phyloP scores from a whole-genome alignment of 1,140 invertebrate genomes.

The Drosophila lowei region DNA sequence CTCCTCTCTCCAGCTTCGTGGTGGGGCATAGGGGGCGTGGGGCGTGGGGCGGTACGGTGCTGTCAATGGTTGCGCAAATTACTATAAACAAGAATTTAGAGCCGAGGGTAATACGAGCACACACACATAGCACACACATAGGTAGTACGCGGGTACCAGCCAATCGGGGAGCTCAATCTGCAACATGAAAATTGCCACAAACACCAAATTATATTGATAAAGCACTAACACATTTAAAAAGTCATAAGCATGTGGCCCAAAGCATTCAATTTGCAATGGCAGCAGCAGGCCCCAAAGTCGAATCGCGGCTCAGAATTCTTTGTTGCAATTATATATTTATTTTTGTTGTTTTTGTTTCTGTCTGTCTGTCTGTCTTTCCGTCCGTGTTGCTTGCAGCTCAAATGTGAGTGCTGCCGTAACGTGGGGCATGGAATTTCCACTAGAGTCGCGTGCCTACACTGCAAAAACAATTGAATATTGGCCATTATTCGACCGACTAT shows the following conservation, averaged over 20 bases:
- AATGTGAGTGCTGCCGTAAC: too few species aligned
- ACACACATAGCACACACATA: slow-evolving; percentile 20
- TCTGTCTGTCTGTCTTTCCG: slow-evolving; percentile 1
- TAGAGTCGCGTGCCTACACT: slow-evolving; percentile 68
- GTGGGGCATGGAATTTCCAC: slow-evolving; percentile 33
- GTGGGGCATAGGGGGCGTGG: slow-evolving; percentile 8
- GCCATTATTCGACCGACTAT: background rate
- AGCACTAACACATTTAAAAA: slow-evolving; percentile 74
- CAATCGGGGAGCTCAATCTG: slow-evolving; percentile 65
- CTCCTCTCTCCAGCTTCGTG: background rate
- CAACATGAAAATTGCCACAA: slow-evolving; percentile 67
- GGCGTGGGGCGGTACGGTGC: slow-evolving; percentile 24
- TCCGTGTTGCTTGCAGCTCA: slow-evolving; percentile 7
- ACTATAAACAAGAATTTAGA: slow-evolving; percentile 69
- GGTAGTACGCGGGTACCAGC: slow-evolving; percentile 1
- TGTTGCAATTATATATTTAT: slow-evolving; percentile 32
- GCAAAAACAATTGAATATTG: slow-evolving; percentile 22
- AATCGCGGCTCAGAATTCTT: slow-evolving; percentile 32
- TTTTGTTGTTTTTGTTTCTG: too few species aligned
- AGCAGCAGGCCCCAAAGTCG: background rate
- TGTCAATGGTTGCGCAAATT: slow-evolving; percentile 75
- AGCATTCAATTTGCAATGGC: slow-evolving; percentile 53
- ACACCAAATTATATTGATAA: slow-evolving; percentile 76
- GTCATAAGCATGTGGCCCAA: slow-evolving; percentile 54
- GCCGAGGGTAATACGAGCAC: slow-evolving; percentile 54